A percentile compares a stretch with the other conserved stretches of the same genome.
Conservation (phyloP, 2,888 invertebrate species). For the Matsumyia berberina region DNA sequence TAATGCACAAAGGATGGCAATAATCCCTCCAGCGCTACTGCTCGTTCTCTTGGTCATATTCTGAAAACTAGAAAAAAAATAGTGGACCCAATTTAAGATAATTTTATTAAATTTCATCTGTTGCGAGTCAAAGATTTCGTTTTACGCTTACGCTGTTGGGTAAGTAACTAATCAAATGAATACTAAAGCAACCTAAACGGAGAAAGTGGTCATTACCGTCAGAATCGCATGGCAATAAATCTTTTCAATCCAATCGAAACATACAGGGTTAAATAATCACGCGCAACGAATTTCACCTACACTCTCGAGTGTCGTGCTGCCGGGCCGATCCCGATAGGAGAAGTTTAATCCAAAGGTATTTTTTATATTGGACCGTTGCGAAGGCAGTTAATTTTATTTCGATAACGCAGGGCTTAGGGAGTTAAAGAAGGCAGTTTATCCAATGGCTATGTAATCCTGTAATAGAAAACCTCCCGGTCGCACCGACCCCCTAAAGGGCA, state of each 20-base stretch:
- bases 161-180: neutral
- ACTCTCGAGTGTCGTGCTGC: conserved; percentile 50
- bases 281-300: conserved; percentile 46
- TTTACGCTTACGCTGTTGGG: neutral
- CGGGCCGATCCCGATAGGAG: conserved; percentile 54
- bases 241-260: conserved; percentile 51
- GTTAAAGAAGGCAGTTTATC: conserved; percentile 64
- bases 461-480: conserved; percentile 64
- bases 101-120: neutral
- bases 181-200: neutral
- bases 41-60: too few relatives aligned
- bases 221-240: conserved; percentile 42
- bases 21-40: too few relatives aligned
- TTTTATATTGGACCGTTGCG: conserved; percentile 67
- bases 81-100: too few relatives aligned
- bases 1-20: too few relatives aligned
- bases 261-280: conserved; percentile 59
- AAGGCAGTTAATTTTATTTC: conserved; percentile 70
- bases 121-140: neutral
- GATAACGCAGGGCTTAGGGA: conserved; percentile 67
- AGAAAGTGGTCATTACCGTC: conserved; percentile 12
- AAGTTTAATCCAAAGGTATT: conserved; percentile 67
- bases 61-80: too few relatives aligned
- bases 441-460: conserved; percentile 66
- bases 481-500: conserved; percentile 40